phyloP scores from a whole-genome alignment of 2,797 vertebrate species.

The Sternotherus odoratus region DNA sequence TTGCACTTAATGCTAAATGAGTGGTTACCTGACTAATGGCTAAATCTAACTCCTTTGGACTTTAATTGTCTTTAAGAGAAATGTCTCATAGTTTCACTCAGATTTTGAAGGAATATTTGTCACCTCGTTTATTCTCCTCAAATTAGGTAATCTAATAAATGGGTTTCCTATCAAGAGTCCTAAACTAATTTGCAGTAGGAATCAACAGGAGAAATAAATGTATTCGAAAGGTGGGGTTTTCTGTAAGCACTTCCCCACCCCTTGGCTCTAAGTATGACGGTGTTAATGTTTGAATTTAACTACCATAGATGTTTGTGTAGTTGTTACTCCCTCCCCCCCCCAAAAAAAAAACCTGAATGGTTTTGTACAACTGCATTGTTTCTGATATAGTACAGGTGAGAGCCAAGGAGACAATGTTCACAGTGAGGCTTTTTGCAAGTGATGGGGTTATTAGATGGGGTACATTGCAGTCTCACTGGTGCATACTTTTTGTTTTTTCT shows the following conservation, averaged over 20 bases:
- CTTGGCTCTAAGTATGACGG: not conserved
- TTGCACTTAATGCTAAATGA: no score
- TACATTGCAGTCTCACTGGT: not conserved
- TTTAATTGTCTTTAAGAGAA: rapidly evolving
- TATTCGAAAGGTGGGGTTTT: slow-evolving; percentile 1
- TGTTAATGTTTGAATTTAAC: not conserved
- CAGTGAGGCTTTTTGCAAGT: rapidly evolving
- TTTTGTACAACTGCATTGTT: not conserved
- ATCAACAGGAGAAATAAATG: not conserved
- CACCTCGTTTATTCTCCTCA: not conserved
- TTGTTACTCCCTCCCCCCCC: not conserved
- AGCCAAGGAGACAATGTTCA: not conserved
- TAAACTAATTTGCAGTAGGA: slow-evolving; percentile 13
- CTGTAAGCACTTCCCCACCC: not conserved
- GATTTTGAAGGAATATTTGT: not conserved
- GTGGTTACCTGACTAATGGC: not conserved
- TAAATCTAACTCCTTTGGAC: not conserved
- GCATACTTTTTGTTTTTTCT: not conserved
- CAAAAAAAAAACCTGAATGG: not conserved
- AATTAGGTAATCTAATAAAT: not conserved
- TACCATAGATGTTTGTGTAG: not conserved
- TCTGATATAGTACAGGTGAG: not conserved
- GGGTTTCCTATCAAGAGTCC: slow-evolving; percentile 7
- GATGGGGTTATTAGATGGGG: not conserved
- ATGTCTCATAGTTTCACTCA: not conserved